These are phyloP conservation scores for Zosterops borbonicus DNA, from an alignment of 2,113 vertebrate genomes.

Conservation along the genomic window DNA sequence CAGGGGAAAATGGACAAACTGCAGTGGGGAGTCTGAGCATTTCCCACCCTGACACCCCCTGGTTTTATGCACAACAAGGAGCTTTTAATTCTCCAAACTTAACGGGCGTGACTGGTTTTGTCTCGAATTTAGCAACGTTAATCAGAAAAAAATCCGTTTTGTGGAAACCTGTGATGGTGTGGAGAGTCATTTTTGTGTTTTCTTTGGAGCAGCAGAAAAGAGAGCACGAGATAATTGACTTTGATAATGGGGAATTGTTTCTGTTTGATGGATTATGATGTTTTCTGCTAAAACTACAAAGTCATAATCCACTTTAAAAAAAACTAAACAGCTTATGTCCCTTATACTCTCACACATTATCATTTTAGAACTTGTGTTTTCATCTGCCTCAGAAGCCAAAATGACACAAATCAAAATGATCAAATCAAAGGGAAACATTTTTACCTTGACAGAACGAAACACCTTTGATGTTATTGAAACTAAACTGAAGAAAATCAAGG, in stretches of 20 bases:
- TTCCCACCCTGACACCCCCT: neutral
- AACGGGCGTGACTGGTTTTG: neutral
- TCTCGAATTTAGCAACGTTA: neutral
- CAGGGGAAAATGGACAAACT: neutral
- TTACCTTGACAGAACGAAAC: conserved; percentile 15
- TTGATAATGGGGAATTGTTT: neutral
- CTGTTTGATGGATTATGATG: neutral
- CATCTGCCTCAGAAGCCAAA: neutral
- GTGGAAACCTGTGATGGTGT: neutral
- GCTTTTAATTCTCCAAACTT: neutral
- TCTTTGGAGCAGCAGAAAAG: neutral
- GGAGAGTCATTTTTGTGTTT: neutral
- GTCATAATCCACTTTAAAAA: neutral
- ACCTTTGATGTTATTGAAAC: conserved; percentile 36
- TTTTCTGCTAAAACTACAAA: neutral
- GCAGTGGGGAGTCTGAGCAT: rapidly evolving
- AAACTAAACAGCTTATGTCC: neutral
- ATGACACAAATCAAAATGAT: conserved; percentile 2
- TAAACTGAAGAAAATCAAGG: conserved; percentile 22
- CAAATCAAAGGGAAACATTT: conserved; percentile 43
- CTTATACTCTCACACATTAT: neutral
- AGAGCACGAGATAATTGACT: neutral
- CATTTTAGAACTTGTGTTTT: neutral
- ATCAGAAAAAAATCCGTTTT: neutral
- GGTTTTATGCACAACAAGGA: neutral